phyloP scores from a whole-genome alignment of 1,140 invertebrate species.

The Halyomorpha halys region DNA sequence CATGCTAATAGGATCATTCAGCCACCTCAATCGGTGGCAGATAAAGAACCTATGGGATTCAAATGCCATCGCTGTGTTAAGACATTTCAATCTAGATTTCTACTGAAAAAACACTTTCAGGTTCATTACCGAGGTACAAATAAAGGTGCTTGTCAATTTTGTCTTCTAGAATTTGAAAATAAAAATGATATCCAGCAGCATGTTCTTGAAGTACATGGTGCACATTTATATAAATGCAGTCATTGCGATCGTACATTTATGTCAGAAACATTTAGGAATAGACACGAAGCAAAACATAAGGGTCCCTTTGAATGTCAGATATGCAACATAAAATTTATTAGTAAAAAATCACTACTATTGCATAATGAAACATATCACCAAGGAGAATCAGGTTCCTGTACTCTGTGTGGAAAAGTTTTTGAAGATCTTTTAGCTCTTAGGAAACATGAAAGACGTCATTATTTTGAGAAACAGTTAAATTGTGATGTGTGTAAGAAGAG shows the following conservation, averaged over 20 bases:
- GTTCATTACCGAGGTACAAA: constrained; percentile 24
- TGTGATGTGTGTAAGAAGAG: constrained; percentile 22
- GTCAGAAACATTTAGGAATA: constrained; percentile 18
- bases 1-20: constrained; percentile 11
- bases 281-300: constrained; percentile 22
- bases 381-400: constrained; percentile 14
- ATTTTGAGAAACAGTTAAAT: constrained; percentile 22
- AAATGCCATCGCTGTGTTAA: constrained; percentile 22
- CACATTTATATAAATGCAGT: constrained; percentile 25
- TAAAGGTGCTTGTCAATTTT: constrained; percentile 23
- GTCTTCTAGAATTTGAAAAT: constrained; percentile 25
- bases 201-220: constrained; percentile 23
- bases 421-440: constrained; percentile 14
- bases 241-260: constrained; percentile 25
- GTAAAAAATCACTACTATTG: constrained; percentile 8
- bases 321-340: constrained; percentile 22
- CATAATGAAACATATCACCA: constrained; percentile 25
- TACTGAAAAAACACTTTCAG: constrained; percentile 22
- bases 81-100: constrained; percentile 17
- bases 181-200: constrained; percentile 24
- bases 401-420: constrained; percentile 22
- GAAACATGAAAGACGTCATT: constrained; percentile 25
- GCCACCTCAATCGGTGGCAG: background rate
- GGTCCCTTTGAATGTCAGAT: constrained; percentile 13
- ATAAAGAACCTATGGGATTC: background rate